Conservation (phyloP, 2,113 vertebrate species). For the Prionailurus viverrinus region DNA sequence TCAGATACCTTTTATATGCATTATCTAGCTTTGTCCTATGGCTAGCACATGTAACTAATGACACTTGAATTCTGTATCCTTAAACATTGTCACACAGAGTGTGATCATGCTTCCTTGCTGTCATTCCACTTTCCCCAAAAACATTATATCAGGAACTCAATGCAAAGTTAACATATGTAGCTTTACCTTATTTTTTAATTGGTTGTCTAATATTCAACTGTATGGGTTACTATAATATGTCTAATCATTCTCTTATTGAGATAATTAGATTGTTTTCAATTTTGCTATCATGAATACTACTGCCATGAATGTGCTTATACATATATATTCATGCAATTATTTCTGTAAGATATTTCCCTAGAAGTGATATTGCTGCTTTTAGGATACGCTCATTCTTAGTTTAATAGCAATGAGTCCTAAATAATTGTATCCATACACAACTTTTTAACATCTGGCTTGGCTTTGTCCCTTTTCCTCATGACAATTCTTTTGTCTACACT, state of each 20-base stretch:
- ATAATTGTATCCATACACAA: not conserved
- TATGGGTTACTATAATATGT: not conserved
- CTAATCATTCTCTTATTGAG: not conserved
- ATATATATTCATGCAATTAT: not conserved
- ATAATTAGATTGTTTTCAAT: not conserved
- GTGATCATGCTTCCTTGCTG: not conserved
- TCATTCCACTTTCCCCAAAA: not conserved
- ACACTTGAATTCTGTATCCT: not conserved
- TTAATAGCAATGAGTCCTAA: not conserved
- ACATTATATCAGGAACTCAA: not conserved
- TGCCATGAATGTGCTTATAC: not conserved
- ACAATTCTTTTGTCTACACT: slow-evolving; percentile 11
- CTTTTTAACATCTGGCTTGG: not conserved
- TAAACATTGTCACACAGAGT: not conserved
- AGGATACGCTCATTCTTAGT: not conserved
- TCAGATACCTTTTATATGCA: not conserved
- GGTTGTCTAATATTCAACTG: not conserved
- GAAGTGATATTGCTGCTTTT: not conserved
- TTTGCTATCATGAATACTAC: not conserved
- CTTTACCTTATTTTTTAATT: slow-evolving; percentile 14
- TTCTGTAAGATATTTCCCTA: slow-evolving; percentile 9
- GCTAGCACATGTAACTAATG: not conserved
- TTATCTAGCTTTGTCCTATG: not conserved
- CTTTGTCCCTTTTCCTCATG: not conserved
- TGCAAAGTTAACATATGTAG: not conserved